Evolutionary conservation across 2,888 invertebrate genomes (phyloP).

Genomic region (Pherbina coryleti): DNA sequence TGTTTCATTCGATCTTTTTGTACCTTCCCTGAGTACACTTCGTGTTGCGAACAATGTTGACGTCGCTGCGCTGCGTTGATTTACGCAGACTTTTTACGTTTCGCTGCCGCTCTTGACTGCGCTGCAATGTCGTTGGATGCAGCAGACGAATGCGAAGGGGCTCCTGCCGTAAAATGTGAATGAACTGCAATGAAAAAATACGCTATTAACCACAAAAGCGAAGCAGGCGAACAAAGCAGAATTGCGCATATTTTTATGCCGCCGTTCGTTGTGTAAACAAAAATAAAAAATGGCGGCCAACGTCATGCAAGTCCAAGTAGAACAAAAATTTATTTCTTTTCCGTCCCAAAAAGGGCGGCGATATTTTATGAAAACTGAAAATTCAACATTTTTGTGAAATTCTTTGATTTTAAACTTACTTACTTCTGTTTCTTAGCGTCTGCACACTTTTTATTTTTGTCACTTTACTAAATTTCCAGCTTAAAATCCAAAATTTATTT

Average conservation of each 20-base stretch:
- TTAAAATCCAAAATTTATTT: slow-evolving; percentile 51
- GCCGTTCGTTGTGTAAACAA: slow-evolving; percentile 46
- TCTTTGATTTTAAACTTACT: slow-evolving; percentile 40
- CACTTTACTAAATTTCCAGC: slow-evolving; percentile 43
- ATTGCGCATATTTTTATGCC: slow-evolving; percentile 19
- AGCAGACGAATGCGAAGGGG: slow-evolving; percentile 19
- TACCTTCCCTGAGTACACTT: neutral
- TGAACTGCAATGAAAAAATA: slow-evolving; percentile 49
- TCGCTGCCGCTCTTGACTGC: neutral
- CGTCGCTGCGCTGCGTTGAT: slow-evolving; percentile 37
- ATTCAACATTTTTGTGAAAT: slow-evolving; percentile 12
- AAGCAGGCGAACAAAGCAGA: slow-evolving; percentile 40
- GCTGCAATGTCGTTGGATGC: slow-evolving; percentile 23
- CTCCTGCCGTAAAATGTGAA: slow-evolving; percentile 47
- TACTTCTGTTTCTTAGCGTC: neutral
- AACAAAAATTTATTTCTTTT: slow-evolving; percentile 25
- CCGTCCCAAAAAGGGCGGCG: slow-evolving; percentile 47
- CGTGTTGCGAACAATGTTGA: neutral
- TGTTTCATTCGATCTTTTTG: slow-evolving; percentile 5
- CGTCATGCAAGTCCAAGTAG: slow-evolving; percentile 26
- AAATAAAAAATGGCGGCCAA: slow-evolving; percentile 44
- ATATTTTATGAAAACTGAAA: slow-evolving; percentile 37
- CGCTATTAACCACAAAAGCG: slow-evolving; percentile 25
- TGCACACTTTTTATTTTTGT: slow-evolving; percentile 31
- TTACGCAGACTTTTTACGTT: slow-evolving; percentile 41